phyloP scores from a whole-genome alignment of 2,797 vertebrate species.

The Choloepus didactylus region DNA sequence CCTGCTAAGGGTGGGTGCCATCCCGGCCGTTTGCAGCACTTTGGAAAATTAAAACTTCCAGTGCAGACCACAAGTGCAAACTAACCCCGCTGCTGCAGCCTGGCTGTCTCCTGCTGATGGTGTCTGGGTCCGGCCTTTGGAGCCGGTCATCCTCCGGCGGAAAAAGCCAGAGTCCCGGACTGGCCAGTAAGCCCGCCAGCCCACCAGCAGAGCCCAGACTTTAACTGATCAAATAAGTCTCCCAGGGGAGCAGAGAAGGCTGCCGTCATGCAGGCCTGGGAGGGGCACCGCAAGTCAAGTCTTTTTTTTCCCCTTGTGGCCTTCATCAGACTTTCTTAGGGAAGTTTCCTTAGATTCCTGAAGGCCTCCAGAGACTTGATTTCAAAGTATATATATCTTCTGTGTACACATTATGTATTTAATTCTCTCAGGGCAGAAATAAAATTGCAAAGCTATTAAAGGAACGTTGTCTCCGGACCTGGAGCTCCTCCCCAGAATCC shows the following conservation, averaged over 20 bases:
- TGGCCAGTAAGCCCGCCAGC: not conserved
- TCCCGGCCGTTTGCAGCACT: not conserved
- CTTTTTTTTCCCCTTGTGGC: not conserved
- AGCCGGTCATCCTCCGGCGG: rapidly evolving
- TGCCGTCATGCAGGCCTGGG: not conserved
- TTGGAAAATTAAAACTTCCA: not conserved
- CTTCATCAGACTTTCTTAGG: not conserved
- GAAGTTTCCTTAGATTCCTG: not conserved
- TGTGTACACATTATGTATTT: not conserved
- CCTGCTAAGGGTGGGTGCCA: not conserved
- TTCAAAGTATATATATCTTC: not conserved
- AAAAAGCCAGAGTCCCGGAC: rapidly evolving
- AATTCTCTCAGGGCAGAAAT: not conserved
- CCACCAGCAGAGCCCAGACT: not conserved
- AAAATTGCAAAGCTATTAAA: not conserved
- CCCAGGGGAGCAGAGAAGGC: not conserved
- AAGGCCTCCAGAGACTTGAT: not conserved
- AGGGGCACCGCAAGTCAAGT: not conserved
- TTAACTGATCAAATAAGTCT: not conserved
- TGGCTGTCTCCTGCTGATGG: not conserved
- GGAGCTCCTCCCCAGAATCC: not conserved
- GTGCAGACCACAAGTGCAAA: not conserved
- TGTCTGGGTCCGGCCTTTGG: not conserved
- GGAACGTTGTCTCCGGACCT: not conserved
- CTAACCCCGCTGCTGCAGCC: not conserved